A percentile compares a stretch with the other conserved stretches of the same genome.
Conservation (phyloP, 2,888 invertebrate genomes). For the Apodemia mormo region DNA sequence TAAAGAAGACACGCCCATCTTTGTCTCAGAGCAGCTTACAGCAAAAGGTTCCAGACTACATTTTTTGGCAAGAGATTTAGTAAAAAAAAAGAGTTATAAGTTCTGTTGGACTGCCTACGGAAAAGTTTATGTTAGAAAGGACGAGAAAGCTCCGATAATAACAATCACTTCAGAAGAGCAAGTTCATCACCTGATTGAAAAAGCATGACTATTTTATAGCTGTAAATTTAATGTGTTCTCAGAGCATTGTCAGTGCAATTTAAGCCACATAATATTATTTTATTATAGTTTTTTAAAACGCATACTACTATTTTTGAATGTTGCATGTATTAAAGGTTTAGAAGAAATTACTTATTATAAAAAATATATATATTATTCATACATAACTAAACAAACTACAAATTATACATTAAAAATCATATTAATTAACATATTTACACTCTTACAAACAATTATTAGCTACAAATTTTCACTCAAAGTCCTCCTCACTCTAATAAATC, state of each 20-base stretch:
- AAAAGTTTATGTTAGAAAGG: not conserved
- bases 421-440: no score
- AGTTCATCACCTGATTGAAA: not conserved
- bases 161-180: not conserved
- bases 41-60: constrained; percentile 27
- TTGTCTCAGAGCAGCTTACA: constrained; percentile 30
- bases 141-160: not conserved
- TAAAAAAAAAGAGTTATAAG: constrained; percentile 23
- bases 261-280: not conserved
- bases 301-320: not conserved
- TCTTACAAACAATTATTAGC: no score
- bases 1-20: constrained; percentile 30
- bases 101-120: constrained; percentile 33
- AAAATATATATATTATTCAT: not conserved
- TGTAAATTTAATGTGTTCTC: no score
- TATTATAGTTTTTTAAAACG: not conserved
- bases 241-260: no score
- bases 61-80: constrained; percentile 30
- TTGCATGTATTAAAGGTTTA: not conserved
- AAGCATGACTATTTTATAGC: not conserved
- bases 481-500: not conserved
- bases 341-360: not conserved
- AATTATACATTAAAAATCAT: no score
- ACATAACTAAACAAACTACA: not conserved
- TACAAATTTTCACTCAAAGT: no score